Percentiles rank a stretch among this genome's conserved stretches.
Evolutionary conservation across 2,888 invertebrate species (phyloP).

Genomic region (Papilio gigon): DNA sequence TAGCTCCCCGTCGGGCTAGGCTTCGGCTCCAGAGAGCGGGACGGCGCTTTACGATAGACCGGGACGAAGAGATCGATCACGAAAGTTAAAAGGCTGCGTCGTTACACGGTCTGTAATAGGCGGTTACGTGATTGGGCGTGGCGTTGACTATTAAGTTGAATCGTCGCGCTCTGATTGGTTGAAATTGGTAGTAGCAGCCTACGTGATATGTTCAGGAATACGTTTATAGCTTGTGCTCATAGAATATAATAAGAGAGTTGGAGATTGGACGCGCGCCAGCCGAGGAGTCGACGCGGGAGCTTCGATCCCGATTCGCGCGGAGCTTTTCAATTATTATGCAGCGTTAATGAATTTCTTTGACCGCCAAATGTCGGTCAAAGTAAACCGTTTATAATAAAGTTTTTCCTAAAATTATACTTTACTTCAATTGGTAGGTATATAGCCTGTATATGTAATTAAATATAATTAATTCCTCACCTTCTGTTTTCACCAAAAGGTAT

Average conservation of each 20-base stretch:
- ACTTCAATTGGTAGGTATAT: not conserved
- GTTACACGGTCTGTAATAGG: constrained; percentile 82
- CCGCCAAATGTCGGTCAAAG: constrained; percentile 47
- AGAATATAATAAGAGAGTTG: constrained; percentile 82
- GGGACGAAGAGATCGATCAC: constrained; percentile 73
- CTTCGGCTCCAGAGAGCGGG: constrained; percentile 66
- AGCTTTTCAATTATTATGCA: constrained; percentile 74
- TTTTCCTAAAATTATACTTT: not conserved
- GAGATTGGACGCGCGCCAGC: constrained; percentile 77
- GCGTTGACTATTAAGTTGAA: constrained; percentile 80
- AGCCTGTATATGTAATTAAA: no score
- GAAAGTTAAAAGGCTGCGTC: constrained; percentile 81
- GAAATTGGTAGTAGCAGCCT: constrained; percentile 80
- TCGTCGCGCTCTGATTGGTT: constrained; percentile 82
- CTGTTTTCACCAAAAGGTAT: no score
- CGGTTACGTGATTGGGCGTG: constrained; percentile 83
- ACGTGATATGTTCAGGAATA: constrained; percentile 82
- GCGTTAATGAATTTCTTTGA: constrained; percentile 65
- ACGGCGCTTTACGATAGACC: constrained; percentile 59
- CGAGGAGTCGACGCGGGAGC: constrained; percentile 66
- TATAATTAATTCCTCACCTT: no score
- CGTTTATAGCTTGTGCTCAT: constrained; percentile 80
- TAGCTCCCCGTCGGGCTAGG: constrained; percentile 60
- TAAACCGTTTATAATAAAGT: not conserved
- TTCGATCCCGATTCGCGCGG: constrained; percentile 69